These are phyloP conservation scores for Koerneria pararmatus DNA, from an alignment of 2,888 invertebrate species.

Conservation along the genomic window DNA sequence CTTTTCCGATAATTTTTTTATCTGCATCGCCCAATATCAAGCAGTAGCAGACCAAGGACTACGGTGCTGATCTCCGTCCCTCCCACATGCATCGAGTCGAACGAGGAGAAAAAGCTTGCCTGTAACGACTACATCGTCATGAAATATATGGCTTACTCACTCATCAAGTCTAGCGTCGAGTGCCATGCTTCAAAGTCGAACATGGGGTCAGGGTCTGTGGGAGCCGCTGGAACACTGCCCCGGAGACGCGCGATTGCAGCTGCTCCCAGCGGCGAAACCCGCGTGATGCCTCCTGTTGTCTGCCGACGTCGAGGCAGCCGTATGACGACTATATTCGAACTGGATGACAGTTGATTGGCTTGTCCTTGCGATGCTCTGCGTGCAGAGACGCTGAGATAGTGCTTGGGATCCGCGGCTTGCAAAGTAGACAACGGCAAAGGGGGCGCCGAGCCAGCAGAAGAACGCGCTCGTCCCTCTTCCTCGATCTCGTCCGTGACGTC, in stretches of 20 bases:
- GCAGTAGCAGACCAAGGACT: too few species aligned
- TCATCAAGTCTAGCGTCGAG: conserved; percentile 34
- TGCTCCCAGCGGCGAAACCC: conserved; percentile 17
- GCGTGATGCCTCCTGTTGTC: not conserved
- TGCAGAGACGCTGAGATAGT: too few species aligned
- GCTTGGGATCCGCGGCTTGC: too few species aligned
- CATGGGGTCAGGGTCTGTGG: conserved; percentile 40
- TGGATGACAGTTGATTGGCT: too few species aligned
- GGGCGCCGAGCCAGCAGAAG: conserved; percentile 17
- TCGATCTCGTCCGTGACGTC: not conserved
- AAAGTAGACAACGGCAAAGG: conserved; percentile 4
- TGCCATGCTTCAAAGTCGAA: conserved; percentile 58
- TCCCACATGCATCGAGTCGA: conserved; percentile 43
- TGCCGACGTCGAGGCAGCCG: conserved; percentile 19
- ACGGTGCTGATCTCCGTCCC: conserved; percentile 51
- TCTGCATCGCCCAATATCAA: too few species aligned
- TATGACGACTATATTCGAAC: conserved; percentile 13
- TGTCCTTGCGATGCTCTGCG: too few species aligned
- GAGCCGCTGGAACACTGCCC: conserved; percentile 18
- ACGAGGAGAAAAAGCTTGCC: conserved; percentile 42
- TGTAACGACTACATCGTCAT: conserved; percentile 26
- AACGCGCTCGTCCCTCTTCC: conserved; percentile 13
- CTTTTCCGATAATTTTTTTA: too few species aligned
- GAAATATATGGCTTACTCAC: conserved; percentile 22
- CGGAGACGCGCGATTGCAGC: conserved; percentile 13